These are phyloP conservation scores for human (Homo sapiens) DNA, from an alignment of 2,113 vertebrate species.

Conservation along the genomic window DNA sequence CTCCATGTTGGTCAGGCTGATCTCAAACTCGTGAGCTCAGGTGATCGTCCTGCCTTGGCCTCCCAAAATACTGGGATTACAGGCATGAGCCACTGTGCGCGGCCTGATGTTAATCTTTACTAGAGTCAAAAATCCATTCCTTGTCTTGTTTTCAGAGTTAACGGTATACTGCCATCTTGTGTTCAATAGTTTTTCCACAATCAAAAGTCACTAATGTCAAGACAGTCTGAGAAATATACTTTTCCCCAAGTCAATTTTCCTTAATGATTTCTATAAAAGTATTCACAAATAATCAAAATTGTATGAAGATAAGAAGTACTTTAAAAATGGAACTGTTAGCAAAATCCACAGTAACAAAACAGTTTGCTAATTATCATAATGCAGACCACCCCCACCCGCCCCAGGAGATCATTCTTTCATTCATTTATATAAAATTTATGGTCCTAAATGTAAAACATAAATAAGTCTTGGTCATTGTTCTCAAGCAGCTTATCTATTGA, in stretches of 20 bases:
- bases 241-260: background rate
- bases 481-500: background rate
- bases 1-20: too few species aligned
- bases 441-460: background rate
- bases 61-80: too few species aligned
- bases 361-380: background rate
- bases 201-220: background rate
- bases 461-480: background rate
- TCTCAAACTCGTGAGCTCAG: too few species aligned
- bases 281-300: background rate
- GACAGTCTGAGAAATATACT: background rate
- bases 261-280: background rate
- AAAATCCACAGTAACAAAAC: background rate
- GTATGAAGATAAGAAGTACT: background rate
- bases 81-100: too few species aligned
- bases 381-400: background rate
- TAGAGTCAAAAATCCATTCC: background rate
- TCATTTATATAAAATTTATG: background rate
- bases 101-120: background rate
- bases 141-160: background rate
- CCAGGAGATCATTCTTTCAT: background rate
- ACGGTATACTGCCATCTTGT: constrained; percentile 75
- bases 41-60: too few species aligned
- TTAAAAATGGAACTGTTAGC: background rate
- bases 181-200: constrained; percentile 56